These are phyloP conservation scores for Drosophila borealis DNA, from an alignment of 2,888 invertebrate genomes.

Conservation along the genomic window DNA sequence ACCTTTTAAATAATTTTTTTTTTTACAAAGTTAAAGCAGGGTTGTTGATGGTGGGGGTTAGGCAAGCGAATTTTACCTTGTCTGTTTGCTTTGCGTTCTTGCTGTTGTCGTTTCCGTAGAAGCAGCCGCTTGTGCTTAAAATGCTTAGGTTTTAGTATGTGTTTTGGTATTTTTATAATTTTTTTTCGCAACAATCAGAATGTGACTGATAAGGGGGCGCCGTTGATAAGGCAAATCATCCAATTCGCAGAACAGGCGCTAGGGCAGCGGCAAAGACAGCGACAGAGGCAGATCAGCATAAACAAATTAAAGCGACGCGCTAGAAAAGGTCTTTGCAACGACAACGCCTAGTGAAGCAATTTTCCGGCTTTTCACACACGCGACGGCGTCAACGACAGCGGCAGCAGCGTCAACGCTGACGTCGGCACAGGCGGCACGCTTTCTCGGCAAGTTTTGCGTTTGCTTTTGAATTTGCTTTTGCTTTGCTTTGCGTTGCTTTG, in stretches of 20 bases:
- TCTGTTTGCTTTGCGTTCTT: constrained; percentile 10
- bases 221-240: constrained; percentile 37
- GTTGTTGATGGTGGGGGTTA: neutral
- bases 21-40: neutral
- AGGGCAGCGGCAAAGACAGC: constrained; percentile 5
- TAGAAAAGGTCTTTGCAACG: constrained; percentile 26
- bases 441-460: constrained; percentile 65
- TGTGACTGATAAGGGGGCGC: constrained; percentile 59
- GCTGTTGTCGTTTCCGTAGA: constrained; percentile 17
- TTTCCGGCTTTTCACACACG: constrained; percentile 67
- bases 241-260: constrained; percentile 36
- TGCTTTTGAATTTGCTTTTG: constrained; percentile 50
- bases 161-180: constrained; percentile 32
- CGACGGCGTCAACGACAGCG: constrained; percentile 17
- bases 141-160: constrained; percentile 29
- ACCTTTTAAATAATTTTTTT: neutral
- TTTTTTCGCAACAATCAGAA: constrained; percentile 55
- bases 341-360: constrained; percentile 45
- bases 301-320: constrained; percentile 45
- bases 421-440: constrained; percentile 60
- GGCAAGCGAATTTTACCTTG: constrained; percentile 32
- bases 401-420: constrained; percentile 29
- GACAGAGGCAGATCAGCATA: constrained; percentile 40
- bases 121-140: constrained; percentile 18
- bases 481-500: constrained; percentile 20